Evolutionary conservation across 2,888 invertebrate genomes (phyloP), one percentile per base, ranked within the genome.

Genomic region (Polydrusus tereticollis): DNA sequence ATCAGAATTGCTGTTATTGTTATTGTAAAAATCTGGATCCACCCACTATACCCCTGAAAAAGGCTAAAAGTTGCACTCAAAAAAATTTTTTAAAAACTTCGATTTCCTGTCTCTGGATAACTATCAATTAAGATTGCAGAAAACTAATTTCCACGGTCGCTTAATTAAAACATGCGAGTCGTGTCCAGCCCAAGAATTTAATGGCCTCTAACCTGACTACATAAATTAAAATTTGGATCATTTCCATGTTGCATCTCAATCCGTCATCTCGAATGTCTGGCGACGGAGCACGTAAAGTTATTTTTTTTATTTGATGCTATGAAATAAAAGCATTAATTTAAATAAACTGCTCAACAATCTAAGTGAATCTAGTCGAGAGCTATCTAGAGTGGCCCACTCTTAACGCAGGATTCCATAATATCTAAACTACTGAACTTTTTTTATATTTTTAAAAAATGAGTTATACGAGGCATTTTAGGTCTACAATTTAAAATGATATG

Each of bases 141-240:
- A 52, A 72, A 68, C 50, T 72, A 72, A 72, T 72, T 72, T 72
- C 72, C 68, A 72, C 72, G 72, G 72, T 64, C 72, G 67, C 72
- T 72, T 72, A 57, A 72, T 68, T 72, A 59, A 29, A 67, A 59
- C 29, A 72, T 72, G 72, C 72, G 72, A 72, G 33, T 67, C 67
- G 72, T 72, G 72, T 72, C 72, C 72, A 67, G 67, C 62, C 72
- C 47, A 45, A 67, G 72, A 62, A 67, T 63, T 72, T 67, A 72
- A 72, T 72, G 72, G 67, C n/a, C 72, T 72, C 58, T 72, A 72
- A 67, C 72, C 66, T 57, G 58, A 55, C 33, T 62, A 57, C 55
- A 72, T 72, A 72, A 72, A 72, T 72, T 72, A 67, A 67, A 72
- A 45, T 72, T 72, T 72, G 67, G 72, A 72, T 67, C 72, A 67